A percentile compares a stretch with the other conserved stretches of the same genome.
Evolutionary conservation across 2,113 vertebrate species (phyloP).

Genomic region (Hypocryptadius cinnamomeus): DNA sequence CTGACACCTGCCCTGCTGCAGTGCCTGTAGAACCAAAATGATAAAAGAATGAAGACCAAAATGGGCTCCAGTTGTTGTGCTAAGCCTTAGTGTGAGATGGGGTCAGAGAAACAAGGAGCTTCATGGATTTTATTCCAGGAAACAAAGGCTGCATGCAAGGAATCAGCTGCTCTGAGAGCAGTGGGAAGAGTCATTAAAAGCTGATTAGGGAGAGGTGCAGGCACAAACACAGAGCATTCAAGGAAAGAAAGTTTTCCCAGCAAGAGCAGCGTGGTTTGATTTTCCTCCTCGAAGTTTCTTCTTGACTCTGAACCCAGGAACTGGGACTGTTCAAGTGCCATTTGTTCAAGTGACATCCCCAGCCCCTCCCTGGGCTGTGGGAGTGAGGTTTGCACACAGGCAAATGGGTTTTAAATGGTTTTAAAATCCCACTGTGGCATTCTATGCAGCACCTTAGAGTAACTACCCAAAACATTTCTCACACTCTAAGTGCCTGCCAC

Average conservation of each 20-base stretch:
- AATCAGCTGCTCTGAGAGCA: neutral
- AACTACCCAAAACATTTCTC: neutral
- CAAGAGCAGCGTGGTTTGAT: neutral
- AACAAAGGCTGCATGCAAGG: conserved; percentile 10
- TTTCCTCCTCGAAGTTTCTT: neutral
- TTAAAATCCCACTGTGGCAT: neutral
- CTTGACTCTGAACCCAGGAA: neutral
- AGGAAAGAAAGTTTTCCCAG: neutral
- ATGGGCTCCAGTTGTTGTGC: conserved; percentile 13
- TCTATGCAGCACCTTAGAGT: neutral
- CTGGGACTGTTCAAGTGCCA: neutral
- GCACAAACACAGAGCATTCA: neutral
- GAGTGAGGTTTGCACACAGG: neutral
- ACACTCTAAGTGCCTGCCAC: neutral
- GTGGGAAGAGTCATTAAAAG: conserved; percentile 47
- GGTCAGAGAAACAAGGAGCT: conserved; percentile 34
- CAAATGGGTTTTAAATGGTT: neutral
- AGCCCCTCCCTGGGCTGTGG: neutral
- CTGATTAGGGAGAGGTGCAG: conserved; percentile 41
- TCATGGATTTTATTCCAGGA: conserved; percentile 45
- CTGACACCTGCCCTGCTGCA: neutral
- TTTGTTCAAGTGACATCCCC: neutral
- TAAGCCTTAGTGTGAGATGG: neutral
- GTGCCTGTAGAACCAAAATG: neutral
- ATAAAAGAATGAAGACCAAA: neutral